Conservation (phyloP, 2,797 vertebrate genomes). For the Myripristis murdjan region DNA sequence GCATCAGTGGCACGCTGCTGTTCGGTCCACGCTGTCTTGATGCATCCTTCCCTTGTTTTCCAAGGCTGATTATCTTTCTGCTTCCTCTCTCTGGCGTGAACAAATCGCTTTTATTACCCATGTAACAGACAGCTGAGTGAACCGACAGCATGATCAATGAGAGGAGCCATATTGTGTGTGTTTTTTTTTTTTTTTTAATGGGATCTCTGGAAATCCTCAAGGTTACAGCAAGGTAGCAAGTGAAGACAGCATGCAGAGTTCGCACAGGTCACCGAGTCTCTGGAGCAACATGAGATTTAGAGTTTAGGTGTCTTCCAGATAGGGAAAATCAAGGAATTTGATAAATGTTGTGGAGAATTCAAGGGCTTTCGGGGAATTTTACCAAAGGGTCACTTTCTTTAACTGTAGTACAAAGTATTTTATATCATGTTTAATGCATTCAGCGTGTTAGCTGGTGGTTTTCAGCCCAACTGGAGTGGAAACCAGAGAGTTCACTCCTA, state of each 20-base stretch:
- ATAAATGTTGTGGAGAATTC: too few relatives aligned
- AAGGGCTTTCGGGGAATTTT: too few relatives aligned
- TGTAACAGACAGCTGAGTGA: conserved; percentile 40
- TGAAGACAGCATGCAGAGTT: background rate
- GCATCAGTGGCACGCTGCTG: background rate
- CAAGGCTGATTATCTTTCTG: conserved; percentile 19
- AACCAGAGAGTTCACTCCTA: background rate
- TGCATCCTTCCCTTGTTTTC: too few relatives aligned
- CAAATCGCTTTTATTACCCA: conserved; percentile 36
- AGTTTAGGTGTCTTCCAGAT: too few relatives aligned
- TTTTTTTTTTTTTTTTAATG: conserved; percentile 22
- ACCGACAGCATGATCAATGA: conserved; percentile 43
- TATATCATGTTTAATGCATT: background rate
- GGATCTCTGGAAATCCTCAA: conserved; percentile 16
- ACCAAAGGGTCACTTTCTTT: too few relatives aligned
- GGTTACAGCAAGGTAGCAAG: background rate
- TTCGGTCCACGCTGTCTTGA: background rate
- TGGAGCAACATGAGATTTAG: too few relatives aligned
- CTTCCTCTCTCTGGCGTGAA: conserved; percentile 23
- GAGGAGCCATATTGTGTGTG: conserved; percentile 24
- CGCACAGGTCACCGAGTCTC: too few relatives aligned
- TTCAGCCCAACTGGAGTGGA: background rate
- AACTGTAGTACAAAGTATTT: background rate
- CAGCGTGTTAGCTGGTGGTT: background rate
- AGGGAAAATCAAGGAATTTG: too few relatives aligned